Evolutionary conservation across 2,888 invertebrate genomes (phyloP), one percentile per base, ranked within the genome.

Genomic region (Prenolepis imparis): DNA sequence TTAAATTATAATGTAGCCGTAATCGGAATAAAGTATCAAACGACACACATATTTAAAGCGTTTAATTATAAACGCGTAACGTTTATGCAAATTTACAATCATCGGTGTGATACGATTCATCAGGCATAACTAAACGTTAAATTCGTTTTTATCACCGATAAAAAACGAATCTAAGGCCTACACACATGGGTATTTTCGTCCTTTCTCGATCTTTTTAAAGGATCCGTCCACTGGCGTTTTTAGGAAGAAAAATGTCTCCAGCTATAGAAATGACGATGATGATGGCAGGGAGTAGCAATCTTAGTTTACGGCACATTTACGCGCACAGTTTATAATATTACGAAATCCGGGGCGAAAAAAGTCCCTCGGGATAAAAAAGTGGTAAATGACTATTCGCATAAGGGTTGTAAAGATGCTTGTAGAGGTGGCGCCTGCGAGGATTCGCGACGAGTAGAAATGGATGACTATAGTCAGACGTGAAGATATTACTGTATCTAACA

Each of bases 231-330:
- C 36, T 55, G 81, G 81, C 66, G 57, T 80, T 84, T 48, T 74
- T 57, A 63, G 61, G 80, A 57, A 85, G 83, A 74, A 83, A 86
- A 84, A 89, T 67, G 75, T 75, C 57, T 21, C n/a, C 52, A 70
- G 72, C 48, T 15, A 41, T 15, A 36, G 21, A 32, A 44, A 77
- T 44, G 32, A 66, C 39, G 36, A 66, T 44, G 77, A 18, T 12
- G 32, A 68, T 15, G 61, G 32, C 55, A 44, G 39, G 44, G 41
- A 68, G 75, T 59, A 24, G 15, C 75, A 77, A 82, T 82, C 85
- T 67, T 82, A 82, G 84, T 86, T 89, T 84, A 86, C 80, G 80
- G 83, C 55, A 59, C 74, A 80, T 80, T 78, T 75, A 64, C 82
- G 61, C 75, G 52, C 64, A 52, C 36, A 75, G 75, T 85, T 84